phyloP scores from a whole-genome alignment of 2,888 invertebrate species.

The Chalcis sispes region DNA sequence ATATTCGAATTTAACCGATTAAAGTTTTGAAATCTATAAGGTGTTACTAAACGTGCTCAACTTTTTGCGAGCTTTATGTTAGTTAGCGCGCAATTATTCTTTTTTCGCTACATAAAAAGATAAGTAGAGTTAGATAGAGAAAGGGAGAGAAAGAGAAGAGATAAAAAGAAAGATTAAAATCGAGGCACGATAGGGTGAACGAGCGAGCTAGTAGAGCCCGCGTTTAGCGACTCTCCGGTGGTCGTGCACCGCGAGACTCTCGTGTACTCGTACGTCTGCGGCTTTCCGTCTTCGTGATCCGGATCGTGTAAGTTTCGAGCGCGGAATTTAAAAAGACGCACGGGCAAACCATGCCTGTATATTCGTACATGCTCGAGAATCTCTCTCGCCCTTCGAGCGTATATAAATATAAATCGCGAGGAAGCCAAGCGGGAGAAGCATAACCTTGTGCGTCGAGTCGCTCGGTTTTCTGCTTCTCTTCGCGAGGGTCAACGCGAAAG shows the following conservation, averaged over 20 bases:
- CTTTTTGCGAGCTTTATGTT: too few relatives aligned
- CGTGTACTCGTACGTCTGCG: neutral
- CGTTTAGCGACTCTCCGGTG: neutral
- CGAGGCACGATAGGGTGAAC: neutral
- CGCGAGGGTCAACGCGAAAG: neutral
- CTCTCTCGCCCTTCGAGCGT: conserved; percentile 1
- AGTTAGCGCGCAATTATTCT: too few relatives aligned
- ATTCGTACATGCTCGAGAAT: neutral
- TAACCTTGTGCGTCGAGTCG: too few relatives aligned
- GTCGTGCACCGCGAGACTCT: conserved; percentile 12
- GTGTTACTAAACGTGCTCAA: too few relatives aligned
- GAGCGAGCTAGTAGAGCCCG: neutral
- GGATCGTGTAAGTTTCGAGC: conserved; percentile 44
- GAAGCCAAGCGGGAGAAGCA: neutral
- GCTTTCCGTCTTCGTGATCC: conserved; percentile 56
- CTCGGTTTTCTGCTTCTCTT: neutral
- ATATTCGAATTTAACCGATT: too few relatives aligned
- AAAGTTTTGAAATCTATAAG: too few relatives aligned
- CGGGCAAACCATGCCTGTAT: neutral
- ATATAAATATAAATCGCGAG: conserved; percentile 45
- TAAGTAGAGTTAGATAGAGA: too few relatives aligned
- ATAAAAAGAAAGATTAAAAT: too few relatives aligned
- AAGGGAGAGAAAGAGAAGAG: too few relatives aligned
- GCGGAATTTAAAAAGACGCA: conserved; percentile 51
- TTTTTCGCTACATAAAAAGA: too few relatives aligned